Evolutionary conservation across 2,113 vertebrate genomes (phyloP), one percentile per base, ranked within the genome.

Genomic region (Puma concolor): DNA sequence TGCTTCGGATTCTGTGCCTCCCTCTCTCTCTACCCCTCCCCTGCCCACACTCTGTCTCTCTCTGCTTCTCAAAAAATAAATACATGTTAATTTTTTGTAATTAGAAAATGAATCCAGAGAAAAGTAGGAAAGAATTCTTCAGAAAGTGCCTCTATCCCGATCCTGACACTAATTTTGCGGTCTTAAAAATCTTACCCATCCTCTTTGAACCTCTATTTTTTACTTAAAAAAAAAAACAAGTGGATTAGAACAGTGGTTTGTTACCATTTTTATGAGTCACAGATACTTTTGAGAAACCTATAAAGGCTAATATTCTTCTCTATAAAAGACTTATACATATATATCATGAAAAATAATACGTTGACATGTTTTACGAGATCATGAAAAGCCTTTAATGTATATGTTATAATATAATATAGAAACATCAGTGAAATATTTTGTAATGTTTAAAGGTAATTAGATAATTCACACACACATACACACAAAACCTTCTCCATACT

Each of bases 341-440:
- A 66, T 87, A 50, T 74, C 38, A 97, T 88, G 25, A 94, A 95
- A 96, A 96, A 66, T 84, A 87, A 60, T 25, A 95, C 95, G 19
- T 44, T 71, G 13, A 81, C 29, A 80, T 57, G 6, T 87, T 96
- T 92, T 54, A 83, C 77, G 82, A 92, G n/a, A 95, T 89, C 2
- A 85, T 93, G 36, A 88, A 93, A 97, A 77, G 21, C 7, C 9
- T 83, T 97, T 94, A 91, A 96, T 82, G 31, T 36, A 7, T 44
- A 74, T 80, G 60, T 84, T 72, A 33, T 93, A 80, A 74, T 54
- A 86, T 74, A 4, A 64, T 21, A 95, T 86, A 25, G 96, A 96
- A 93, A 96, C 33, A 93, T 38, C 7, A 88, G 41, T 63, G 38
- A 87, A 92, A 74, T 15, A 85, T 92, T 94, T 93, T 91, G 29